A percentile compares a stretch with the other conserved stretches of the same genome.
Conservation (phyloP, 64 coral and sea anemone species). For the Actinia tenebrosa region DNA sequence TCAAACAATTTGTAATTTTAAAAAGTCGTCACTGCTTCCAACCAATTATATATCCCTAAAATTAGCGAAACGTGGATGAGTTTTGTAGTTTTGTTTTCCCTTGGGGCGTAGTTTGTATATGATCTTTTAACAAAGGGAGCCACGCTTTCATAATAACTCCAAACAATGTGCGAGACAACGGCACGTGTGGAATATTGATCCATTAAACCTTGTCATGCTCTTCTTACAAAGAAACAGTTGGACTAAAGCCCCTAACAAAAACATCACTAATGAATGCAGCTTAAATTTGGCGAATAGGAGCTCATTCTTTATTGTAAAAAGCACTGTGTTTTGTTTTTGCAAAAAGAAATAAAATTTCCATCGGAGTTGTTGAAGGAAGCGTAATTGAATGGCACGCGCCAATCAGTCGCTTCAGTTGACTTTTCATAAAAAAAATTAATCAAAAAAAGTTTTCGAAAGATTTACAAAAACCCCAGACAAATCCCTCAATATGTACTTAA, state of each 20-base stretch:
- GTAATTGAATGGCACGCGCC: conserved; percentile 2
- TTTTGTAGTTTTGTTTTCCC: neutral
- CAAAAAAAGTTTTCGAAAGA: neutral
- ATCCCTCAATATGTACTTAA: neutral
- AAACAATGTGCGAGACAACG: neutral
- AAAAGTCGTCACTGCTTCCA: too few species aligned
- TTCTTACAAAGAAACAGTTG: neutral
- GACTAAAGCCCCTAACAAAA: neutral
- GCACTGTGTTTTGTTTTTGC: neutral
- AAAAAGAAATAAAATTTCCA: neutral
- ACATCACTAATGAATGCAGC: neutral
- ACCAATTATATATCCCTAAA: neutral
- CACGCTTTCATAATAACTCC: neutral
- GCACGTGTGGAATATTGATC: conserved; percentile 21
- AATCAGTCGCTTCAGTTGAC: neutral
- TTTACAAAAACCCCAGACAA: neutral
- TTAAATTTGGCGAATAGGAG: neutral
- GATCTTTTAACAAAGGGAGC: neutral
- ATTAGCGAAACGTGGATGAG: neutral
- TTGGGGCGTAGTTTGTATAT: conserved; percentile 4
- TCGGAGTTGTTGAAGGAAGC: neutral
- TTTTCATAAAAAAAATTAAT: neutral
- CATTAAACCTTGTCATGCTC: neutral
- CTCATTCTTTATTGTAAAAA: neutral
- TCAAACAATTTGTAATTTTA: too few species aligned